Conservation (phyloP, 2,113 vertebrate species). For the Halichoeres trimaculatus region DNA sequence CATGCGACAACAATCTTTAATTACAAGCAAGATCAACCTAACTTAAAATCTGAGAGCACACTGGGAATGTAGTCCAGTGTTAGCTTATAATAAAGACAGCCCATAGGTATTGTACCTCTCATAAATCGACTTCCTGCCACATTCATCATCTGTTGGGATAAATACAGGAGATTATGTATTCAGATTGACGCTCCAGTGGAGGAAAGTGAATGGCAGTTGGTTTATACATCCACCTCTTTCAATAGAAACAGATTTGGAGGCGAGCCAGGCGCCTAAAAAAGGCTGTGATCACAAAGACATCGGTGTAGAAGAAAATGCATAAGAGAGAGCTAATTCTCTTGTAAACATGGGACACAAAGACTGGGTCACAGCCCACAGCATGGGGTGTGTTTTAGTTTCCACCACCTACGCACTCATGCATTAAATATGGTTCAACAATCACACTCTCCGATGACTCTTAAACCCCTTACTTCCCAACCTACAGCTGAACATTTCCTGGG, state of each 20-base stretch:
- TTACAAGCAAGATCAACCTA: slow-evolving; percentile 24
- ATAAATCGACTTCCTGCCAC: slow-evolving; percentile 27
- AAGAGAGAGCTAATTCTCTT: slow-evolving; percentile 55
- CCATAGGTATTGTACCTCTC: slow-evolving; percentile 23
- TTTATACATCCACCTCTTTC: slow-evolving; percentile 43
- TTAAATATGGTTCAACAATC: slow-evolving; percentile 77
- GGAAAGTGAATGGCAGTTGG: slow-evolving; percentile 25
- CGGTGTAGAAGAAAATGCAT: slow-evolving; percentile 37
- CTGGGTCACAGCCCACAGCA: slow-evolving; percentile 64
- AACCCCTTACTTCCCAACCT: slow-evolving; percentile 55
- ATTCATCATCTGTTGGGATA: slow-evolving; percentile 34
- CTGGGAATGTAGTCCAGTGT: slow-evolving; percentile 28
- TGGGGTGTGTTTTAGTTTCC: slow-evolving; percentile 74
- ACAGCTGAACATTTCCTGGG: slow-evolving; percentile 73
- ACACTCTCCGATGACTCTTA: slow-evolving; percentile 64
- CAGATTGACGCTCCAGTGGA: slow-evolving; percentile 28
- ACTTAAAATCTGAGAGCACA: slow-evolving; percentile 28
- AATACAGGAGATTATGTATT: slow-evolving; percentile 33
- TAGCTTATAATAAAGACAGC: slow-evolving; percentile 9
- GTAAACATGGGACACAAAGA: slow-evolving; percentile 64
- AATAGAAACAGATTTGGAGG: slow-evolving; percentile 46
- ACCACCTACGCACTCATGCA: slow-evolving; percentile 73
- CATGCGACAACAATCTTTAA: slow-evolving; percentile 23
- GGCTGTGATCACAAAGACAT: slow-evolving; percentile 64
- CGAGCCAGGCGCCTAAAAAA: slow-evolving; percentile 60